phyloP scores from a whole-genome alignment of 1,140 invertebrate species.

The Pectinophora gossypiella region DNA sequence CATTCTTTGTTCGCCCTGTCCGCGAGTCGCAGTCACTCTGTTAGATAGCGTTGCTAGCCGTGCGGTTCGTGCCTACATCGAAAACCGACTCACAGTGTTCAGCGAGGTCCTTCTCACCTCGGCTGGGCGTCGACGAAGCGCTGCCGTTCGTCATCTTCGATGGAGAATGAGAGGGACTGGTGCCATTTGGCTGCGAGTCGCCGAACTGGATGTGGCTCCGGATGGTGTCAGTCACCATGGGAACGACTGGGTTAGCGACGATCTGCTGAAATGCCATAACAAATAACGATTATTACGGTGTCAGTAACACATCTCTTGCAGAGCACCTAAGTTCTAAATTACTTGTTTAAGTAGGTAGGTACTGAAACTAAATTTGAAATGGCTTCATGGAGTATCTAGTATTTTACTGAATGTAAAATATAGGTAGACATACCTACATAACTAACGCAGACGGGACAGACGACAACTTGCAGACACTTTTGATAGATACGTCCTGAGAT shows the following conservation, averaged over 20 bases:
- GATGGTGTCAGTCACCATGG: constrained; percentile 65
- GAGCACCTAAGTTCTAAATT: too few relatives aligned
- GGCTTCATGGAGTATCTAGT: too few relatives aligned
- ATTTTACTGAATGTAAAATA: too few relatives aligned
- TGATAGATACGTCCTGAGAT: too few relatives aligned
- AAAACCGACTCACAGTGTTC: constrained; percentile 65
- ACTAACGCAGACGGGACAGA: too few relatives aligned
- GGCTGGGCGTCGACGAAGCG: constrained; percentile 58
- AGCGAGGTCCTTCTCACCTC: constrained; percentile 62
- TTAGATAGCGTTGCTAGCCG: constrained; percentile 18
- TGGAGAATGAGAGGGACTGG: constrained; percentile 40
- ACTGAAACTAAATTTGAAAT: too few relatives aligned
- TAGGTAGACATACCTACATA: too few relatives aligned
- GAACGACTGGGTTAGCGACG: constrained; percentile 25
- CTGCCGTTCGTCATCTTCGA: constrained; percentile 53
- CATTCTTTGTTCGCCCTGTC: not conserved
- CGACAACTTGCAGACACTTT: too few relatives aligned
- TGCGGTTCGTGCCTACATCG: constrained; percentile 58
- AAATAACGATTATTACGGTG: not conserved
- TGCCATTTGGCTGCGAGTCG: constrained; percentile 50
- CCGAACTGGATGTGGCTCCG: constrained; percentile 70
- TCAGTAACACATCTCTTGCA: too few relatives aligned
- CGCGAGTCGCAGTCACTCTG: not conserved
- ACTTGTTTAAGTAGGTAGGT: too few relatives aligned
- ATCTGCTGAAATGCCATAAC: not conserved